Evolutionary conservation across 2,888 invertebrate genomes (phyloP), one percentile per base, ranked within the genome.

Genomic region (Acronicta leporina): DNA sequence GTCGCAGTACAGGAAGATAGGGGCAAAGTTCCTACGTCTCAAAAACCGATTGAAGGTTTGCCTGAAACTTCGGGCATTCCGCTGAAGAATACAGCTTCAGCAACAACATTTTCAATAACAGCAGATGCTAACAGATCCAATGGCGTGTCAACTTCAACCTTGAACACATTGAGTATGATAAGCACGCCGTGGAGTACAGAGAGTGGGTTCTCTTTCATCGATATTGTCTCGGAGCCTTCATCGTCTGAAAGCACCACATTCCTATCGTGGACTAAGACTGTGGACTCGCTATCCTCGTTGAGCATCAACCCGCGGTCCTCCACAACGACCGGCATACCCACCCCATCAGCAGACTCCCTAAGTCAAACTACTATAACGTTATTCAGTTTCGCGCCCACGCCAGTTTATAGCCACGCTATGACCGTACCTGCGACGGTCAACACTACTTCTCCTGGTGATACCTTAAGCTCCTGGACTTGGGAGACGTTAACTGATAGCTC

Each of bases 141-240:
- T 8, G 9, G 0, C 15, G 5, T 45, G 1, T 35, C 60, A 15
- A 50, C 33, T 14, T 8, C 27, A 6, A 74, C 74, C 0, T 70
- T 81, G 1, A 73, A 86, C 47, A 90, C 90, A 0, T 59, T 90
- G 5, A 79, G 79, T 57, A 89, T 88, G 90, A 79, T 90, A 33
- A 80, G 75, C 10, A 80, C 86, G 0, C 90, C 91, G 0, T 91
- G 91, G 90, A 75, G 65, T 15, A 61, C 67, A 0, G 77, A 77
- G 27, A 77, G 69, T 30, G 57, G 57, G 13, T 59, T 27, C 25
- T 47, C 52, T 25, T 30, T 30, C n/a, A 25, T 35, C 63, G 2
- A 11, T 48, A 15, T 35, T 48, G 77, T 0, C n/a, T 75, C n/a
- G 50, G 52, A 8, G 0, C 2, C 9, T 9, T 15, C 42, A 14